A percentile compares a stretch with the other conserved stretches of the same genome.
Conservation (phyloP, 64 coral and sea anemone genomes). For the Actinia tenebrosa region DNA sequence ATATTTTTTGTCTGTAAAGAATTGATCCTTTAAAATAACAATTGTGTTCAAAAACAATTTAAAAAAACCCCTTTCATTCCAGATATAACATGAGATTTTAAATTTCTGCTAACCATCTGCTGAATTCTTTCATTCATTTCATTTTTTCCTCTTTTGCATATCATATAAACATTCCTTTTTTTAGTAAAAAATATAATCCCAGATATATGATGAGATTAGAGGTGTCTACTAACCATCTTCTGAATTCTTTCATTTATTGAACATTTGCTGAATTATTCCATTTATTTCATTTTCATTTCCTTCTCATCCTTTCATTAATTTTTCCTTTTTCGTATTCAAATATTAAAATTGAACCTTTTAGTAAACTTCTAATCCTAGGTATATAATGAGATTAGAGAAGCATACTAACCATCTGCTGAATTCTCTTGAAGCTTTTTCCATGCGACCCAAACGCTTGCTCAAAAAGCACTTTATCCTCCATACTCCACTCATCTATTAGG, state of each 20-base stretch:
- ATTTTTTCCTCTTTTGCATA: not conserved
- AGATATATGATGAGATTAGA: not conserved
- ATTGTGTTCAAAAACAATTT: too few relatives aligned
- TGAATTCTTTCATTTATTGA: too few relatives aligned
- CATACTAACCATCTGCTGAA: slow-evolving; percentile 92
- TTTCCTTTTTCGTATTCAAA: not conserved
- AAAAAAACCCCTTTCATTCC: too few relatives aligned
- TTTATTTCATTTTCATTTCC: too few relatives aligned
- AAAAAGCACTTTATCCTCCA: slow-evolving; percentile 99
- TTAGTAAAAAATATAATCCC: not conserved
- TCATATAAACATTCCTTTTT: not conserved
- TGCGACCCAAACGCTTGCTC: slow-evolving; percentile 99
- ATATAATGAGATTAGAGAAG: not conserved
- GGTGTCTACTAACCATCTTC: too few relatives aligned
- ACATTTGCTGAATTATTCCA: too few relatives aligned
- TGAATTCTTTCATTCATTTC: too few relatives aligned
- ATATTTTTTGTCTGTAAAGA: too few relatives aligned
- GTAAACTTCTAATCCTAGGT: not conserved
- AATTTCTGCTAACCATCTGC: too few relatives aligned
- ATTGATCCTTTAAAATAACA: too few relatives aligned
- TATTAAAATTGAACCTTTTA: not conserved
- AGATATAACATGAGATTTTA: too few relatives aligned
- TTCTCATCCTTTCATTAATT: too few relatives aligned
- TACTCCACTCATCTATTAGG: slow-evolving; percentile 96
- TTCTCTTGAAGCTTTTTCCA: slow-evolving; percentile 96